These are phyloP conservation scores for Aspidiotus destructor DNA, from an alignment of 2,888 invertebrate genomes.

Conservation along the genomic window DNA sequence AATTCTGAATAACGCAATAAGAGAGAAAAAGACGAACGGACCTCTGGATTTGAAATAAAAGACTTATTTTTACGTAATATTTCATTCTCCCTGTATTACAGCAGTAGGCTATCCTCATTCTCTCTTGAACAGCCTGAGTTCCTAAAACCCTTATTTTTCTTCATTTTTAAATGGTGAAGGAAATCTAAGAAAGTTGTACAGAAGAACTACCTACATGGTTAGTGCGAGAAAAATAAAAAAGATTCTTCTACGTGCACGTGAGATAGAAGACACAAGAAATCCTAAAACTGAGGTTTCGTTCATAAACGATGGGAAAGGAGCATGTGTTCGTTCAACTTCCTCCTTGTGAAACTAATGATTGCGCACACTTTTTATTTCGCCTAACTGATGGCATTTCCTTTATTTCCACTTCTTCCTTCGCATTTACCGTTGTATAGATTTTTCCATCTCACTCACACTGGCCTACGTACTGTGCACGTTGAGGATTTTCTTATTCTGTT, in stretches of 20 bases:
- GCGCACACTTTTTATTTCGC: constrained; percentile 18
- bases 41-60: too few species aligned
- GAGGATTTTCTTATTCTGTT: too few species aligned
- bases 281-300: constrained; percentile 24
- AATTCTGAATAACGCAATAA: too few species aligned
- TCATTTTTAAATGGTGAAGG: not conserved
- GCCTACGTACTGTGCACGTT: too few species aligned
- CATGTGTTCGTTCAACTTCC: constrained; percentile 8
- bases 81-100: too few species aligned
- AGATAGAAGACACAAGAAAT: constrained; percentile 17
- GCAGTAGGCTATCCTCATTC: not conserved
- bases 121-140: not conserved
- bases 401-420: constrained; percentile 13
- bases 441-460: not conserved
- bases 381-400: constrained; percentile 19
- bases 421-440: constrained; percentile 7
- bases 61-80: too few species aligned
- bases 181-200: not conserved
- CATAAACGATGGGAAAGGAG: constrained; percentile 23
- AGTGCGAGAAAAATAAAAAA: not conserved
- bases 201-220: not conserved
- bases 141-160: not conserved
- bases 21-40: too few species aligned
- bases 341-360: constrained; percentile 24
- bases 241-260: not conserved